phyloP scores from a whole-genome alignment of 2,113 vertebrate genomes.

The Sylvia atricapilla region DNA sequence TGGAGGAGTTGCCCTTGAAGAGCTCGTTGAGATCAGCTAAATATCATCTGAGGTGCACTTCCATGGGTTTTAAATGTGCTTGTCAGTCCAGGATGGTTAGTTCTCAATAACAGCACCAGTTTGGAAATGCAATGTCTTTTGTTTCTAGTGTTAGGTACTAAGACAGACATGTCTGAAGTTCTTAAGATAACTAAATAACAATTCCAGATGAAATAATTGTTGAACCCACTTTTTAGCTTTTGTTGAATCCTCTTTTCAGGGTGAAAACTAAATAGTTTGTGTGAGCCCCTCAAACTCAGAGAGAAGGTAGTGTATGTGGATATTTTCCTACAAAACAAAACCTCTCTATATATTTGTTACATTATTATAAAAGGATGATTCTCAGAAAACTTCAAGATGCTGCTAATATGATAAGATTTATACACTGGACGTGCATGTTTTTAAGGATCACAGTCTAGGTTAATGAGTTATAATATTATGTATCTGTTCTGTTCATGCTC shows the following conservation, averaged over 20 bases:
- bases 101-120: background rate
- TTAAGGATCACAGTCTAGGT: background rate
- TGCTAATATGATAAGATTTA: background rate
- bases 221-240: background rate
- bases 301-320: background rate
- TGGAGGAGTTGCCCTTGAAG: background rate
- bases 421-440: background rate
- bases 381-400: background rate
- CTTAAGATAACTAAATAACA: background rate
- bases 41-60: background rate
- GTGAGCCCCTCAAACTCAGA: background rate
- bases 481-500: background rate
- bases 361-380: background rate
- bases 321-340: background rate
- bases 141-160: background rate
- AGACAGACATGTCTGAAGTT: background rate
- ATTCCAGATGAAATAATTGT: conserved; percentile 5
- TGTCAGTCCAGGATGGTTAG: background rate
- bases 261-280: background rate
- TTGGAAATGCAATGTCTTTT: background rate
- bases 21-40: background rate
- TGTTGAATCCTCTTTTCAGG: too few relatives aligned
- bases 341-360: background rate
- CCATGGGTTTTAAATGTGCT: background rate
- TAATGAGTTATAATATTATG: background rate